These are phyloP conservation scores for Argyra leucocephala DNA, from an alignment of 2,888 invertebrate genomes.

Conservation along the genomic window DNA sequence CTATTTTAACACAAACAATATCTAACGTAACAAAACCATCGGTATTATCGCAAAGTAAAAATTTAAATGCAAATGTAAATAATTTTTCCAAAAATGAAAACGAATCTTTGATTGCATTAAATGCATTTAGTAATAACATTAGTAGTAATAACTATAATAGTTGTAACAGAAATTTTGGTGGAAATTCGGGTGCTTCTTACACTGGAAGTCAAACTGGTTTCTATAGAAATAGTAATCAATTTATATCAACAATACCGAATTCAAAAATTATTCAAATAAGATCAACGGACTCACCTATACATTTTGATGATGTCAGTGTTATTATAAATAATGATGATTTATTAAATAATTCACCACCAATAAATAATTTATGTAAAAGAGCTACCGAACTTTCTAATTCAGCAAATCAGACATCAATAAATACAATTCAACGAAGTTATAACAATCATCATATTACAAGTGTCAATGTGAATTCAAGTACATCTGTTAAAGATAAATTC, in stretches of 20 bases:
- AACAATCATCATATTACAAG: constrained; percentile 22
- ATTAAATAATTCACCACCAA: neutral
- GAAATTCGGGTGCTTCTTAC: neutral
- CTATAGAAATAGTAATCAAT: neutral
- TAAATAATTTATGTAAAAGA: neutral
- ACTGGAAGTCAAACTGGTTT: neutral
- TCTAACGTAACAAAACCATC: constrained; percentile 12
- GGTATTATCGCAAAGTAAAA: constrained; percentile 19
- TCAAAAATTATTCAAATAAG: neutral
- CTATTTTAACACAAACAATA: neutral
- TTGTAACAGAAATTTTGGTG: neutral
- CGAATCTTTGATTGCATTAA: neutral
- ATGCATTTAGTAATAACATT: neutral
- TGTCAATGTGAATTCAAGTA: constrained; percentile 16
- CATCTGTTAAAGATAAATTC: constrained; percentile 31
- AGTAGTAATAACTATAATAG: neutral
- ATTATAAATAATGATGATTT: neutral
- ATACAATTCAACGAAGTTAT: constrained; percentile 15
- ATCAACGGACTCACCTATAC: neutral
- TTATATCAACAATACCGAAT: constrained; percentile 5
- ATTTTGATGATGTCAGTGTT: neutral
- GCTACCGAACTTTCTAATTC: constrained; percentile 13
- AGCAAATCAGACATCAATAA: constrained; percentile 16
- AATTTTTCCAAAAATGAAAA: constrained; percentile 22
- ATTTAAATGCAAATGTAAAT: constrained; percentile 26